Conservation (phyloP, 2,797 vertebrate genomes). For the Pantherophis vulpinus region DNA sequence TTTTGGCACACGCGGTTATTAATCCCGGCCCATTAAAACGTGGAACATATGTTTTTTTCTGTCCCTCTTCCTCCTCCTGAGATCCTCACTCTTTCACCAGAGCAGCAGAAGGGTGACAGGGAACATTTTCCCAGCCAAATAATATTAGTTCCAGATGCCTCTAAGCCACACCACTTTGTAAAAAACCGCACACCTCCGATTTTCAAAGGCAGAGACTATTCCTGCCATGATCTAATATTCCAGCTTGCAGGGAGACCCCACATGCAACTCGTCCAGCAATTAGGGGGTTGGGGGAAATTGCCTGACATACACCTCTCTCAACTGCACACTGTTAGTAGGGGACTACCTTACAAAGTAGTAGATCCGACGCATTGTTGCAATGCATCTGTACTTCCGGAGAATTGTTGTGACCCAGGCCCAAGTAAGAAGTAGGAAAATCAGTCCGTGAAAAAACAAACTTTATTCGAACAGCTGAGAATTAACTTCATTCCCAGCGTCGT, state of each 20-base stretch:
- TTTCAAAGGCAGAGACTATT: slow-evolving; percentile 60
- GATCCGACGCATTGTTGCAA: neutral
- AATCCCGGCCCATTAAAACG: neutral
- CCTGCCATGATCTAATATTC: slow-evolving; percentile 62
- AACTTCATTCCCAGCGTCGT: no score
- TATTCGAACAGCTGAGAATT: no score
- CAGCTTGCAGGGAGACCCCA: slow-evolving; percentile 25
- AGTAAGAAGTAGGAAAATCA: no score
- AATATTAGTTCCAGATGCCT: slow-evolving; percentile 78
- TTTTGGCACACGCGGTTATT: neutral
- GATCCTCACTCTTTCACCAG: slow-evolving; percentile 62
- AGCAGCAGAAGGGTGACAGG: slow-evolving; percentile 67
- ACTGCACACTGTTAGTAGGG: neutral
- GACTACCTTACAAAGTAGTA: neutral
- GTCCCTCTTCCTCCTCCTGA: slow-evolving; percentile 51
- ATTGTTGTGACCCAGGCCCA: no score
- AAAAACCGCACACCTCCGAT: slow-evolving; percentile 62
- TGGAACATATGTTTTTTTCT: neutral
- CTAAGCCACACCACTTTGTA: slow-evolving; percentile 69
- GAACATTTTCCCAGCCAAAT: slow-evolving; percentile 68
- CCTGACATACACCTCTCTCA: neutral
- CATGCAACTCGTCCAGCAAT: neutral
- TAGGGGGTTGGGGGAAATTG: neutral
- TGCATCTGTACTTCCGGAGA: no score
- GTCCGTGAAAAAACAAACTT: no score